Percentiles rank a stretch among this genome's conserved stretches.
Conservation (phyloP, 2,113 vertebrate genomes). For the Gasterosteus nipponicus region DNA sequence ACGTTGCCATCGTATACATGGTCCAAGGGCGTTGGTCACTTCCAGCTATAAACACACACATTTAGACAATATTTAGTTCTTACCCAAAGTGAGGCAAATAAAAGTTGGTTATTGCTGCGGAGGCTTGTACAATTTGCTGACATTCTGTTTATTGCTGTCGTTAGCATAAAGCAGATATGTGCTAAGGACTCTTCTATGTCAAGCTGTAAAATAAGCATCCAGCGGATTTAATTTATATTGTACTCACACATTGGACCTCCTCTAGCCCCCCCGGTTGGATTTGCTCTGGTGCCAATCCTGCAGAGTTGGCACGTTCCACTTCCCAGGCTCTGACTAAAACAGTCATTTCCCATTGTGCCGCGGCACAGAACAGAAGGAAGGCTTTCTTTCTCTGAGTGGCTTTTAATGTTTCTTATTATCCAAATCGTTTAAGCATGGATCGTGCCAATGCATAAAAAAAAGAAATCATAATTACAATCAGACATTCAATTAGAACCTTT, state of each 20-base stretch:
- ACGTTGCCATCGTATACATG: too few relatives aligned
- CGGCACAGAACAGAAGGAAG: background rate
- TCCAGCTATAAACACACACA: too few relatives aligned
- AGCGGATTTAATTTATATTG: background rate
- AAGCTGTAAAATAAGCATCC: background rate
- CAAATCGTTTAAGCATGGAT: conserved; percentile 11
- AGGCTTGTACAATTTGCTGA: background rate
- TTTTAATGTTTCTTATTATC: conserved; percentile 25
- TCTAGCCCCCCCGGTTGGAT: background rate
- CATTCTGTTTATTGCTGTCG: background rate
- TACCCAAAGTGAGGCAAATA: too few relatives aligned
- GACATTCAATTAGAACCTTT: conserved; percentile 23
- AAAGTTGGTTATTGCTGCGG: too few relatives aligned
- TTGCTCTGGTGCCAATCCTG: conserved; percentile 9
- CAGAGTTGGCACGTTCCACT: conserved; percentile 1
- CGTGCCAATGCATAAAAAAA: background rate
- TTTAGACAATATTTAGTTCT: too few relatives aligned
- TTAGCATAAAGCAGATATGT: background rate
- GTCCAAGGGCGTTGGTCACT: too few relatives aligned
- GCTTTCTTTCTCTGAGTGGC: background rate
- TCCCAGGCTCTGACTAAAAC: background rate
- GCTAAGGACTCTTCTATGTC: background rate
- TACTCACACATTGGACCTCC: conserved; percentile 7
- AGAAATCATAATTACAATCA: background rate
- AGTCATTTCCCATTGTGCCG: background rate